Base-by-base conservation (phyloP, 1,140 invertebrate species). In the Solenopsis fugax region DNA sequence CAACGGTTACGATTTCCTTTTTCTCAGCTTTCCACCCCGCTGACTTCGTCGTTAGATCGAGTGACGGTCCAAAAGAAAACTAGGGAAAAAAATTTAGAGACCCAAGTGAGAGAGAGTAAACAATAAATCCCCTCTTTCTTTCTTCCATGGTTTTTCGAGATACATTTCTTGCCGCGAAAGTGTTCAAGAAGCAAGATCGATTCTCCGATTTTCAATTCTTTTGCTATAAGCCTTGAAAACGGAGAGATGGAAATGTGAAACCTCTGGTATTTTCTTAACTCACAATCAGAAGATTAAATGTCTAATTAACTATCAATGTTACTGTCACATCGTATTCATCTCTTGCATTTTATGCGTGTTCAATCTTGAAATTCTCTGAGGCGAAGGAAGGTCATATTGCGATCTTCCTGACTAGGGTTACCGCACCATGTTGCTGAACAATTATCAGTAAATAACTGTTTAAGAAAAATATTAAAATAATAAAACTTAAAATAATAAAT, bases 1-100 rank as follows among this genome's bases (percentile, higher is more conserved):
- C 45, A 24, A 65, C 18, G 58, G 7, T 34, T 21, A 12, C 41
- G 18, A 48, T 37, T 21, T 73, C 18, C 34, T 24, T 71, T 67
- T 54, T 75, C 34, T 73, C 67, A 16, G 58, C 24, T 84, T 75
- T 84, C 16, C 69, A 48, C 18, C 29, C 41, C 41, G 13, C 10
- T 50, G 16, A 10, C 0, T 21, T 50, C 1, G 41, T 18, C 54
- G 37, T 34, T 21, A 48, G 12, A 56, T 73, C 21, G n/a, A 56
- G 9, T 2, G 2, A 24, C n/a, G 18, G 12, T 71, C 21, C 34
- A 1, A 45, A 41, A 37, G 37, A 81, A 81, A 29, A 64, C 34
- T n/a, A n/a, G 18, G 45, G 34, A 41, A 62, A 24, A 24, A 41
- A 16, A n/a, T 9, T 34, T 7, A 24, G 16, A 7, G 18, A 2